Conservation (phyloP, 2,888 invertebrate species). For the Drosophila incognita region DNA sequence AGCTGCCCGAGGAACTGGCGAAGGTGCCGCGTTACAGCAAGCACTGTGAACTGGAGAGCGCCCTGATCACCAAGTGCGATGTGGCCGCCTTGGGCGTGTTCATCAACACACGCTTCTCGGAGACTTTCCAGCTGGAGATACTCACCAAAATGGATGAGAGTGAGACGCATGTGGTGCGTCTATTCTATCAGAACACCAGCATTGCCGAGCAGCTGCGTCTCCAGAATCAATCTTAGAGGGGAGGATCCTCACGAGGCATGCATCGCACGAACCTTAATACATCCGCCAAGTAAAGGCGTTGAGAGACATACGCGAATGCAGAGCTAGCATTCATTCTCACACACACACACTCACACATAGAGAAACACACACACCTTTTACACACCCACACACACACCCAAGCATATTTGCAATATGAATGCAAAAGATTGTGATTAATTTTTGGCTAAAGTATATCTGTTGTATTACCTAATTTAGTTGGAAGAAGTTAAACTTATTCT, state of each 20-base stretch:
- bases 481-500: conserved; percentile 66
- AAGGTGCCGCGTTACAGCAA: conserved; percentile 87
- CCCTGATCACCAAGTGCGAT: conserved; percentile 87
- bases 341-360: conserved; percentile 10
- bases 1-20: conserved; percentile 87
- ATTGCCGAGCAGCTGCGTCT: conserved; percentile 75
- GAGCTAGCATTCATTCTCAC: conserved; percentile 15
- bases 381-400: conserved; percentile 39
- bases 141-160: conserved; percentile 69
- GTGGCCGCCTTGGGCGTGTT: conserved; percentile 88
- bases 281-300: conserved; percentile 31
- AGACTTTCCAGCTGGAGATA: conserved; percentile 84
- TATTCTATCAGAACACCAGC: conserved; percentile 83
- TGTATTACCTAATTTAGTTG: conserved; percentile 71
- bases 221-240: conserved; percentile 52
- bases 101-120: conserved; percentile 88
- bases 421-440: conserved; percentile 71
- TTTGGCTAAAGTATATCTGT: conserved; percentile 58
- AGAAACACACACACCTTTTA: conserved; percentile 6
- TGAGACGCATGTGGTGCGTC: conserved; percentile 70
- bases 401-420: conserved; percentile 56
- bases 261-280: conserved; percentile 1
- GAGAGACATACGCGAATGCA: conserved; percentile 34
- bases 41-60: conserved; percentile 87
- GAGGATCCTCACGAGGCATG: neutral